Percentiles rank a stretch among this genome's conserved stretches.
These are phyloP conservation scores for Drepana arcuata DNA, from an alignment of 1,140 invertebrate species.

Conservation along the genomic window DNA sequence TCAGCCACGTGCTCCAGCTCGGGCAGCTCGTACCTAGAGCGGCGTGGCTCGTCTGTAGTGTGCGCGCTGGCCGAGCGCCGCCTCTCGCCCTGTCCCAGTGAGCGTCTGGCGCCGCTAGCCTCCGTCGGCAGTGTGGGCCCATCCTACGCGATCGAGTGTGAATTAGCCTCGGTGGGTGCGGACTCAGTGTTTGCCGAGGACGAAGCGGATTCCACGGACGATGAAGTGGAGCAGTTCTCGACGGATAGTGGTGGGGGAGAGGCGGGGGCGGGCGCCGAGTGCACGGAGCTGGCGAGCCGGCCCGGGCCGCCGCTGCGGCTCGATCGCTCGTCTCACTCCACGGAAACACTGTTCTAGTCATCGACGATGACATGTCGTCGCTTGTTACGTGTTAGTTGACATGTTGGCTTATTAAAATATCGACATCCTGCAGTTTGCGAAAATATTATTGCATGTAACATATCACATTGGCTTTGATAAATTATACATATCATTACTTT, in stretches of 20 bases:
- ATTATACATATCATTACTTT: conserved; percentile 35
- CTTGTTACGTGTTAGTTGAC: conserved; percentile 40
- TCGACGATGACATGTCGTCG: conserved; percentile 14
- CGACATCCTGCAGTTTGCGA: conserved; percentile 25
- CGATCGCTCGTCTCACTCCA: conserved; percentile 45
- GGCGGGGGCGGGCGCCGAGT: conserved; percentile 24
- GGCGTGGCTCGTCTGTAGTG: conserved; percentile 82
- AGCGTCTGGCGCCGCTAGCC: conserved; percentile 80
- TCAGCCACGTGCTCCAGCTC: conserved; percentile 87
- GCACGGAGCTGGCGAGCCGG: conserved; percentile 47
- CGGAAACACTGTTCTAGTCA: conserved; percentile 64
- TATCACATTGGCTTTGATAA: conserved; percentile 31
- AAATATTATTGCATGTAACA: conserved; percentile 22
- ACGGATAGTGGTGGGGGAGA: conserved; percentile 81
- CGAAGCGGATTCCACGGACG: conserved; percentile 82
- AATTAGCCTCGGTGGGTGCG: conserved; percentile 78
- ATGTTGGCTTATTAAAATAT: conserved; percentile 51
- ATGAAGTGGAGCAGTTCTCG: conserved; percentile 85
- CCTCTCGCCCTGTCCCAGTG: conserved; percentile 85
- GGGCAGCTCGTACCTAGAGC: conserved; percentile 84
- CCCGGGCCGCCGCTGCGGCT: conserved; percentile 28
- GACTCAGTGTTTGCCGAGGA: conserved; percentile 83
- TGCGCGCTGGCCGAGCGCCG: conserved; percentile 77
- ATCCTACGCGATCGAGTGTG: conserved; percentile 78
- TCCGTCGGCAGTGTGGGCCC: conserved; percentile 83